A percentile compares a stretch with the other conserved stretches of the same genome.
These are phyloP conservation scores for Zoanthus solanderi DNA, from an alignment of 92 coral and sea anemone genomes.

Conservation along the genomic window DNA sequence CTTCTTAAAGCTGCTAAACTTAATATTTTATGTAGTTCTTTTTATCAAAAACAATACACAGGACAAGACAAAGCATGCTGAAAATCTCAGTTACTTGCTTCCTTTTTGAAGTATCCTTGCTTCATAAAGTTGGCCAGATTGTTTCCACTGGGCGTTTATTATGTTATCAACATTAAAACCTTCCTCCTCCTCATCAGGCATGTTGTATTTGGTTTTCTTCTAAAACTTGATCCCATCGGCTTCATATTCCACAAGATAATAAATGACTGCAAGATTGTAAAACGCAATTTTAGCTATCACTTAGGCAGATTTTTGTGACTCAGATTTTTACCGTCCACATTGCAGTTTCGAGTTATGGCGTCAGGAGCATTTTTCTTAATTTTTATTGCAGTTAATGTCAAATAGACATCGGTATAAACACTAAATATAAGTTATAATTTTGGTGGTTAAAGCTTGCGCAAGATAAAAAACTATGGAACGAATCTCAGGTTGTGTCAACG, in stretches of 20 bases:
- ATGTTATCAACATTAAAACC: neutral
- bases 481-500: neutral
- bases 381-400: neutral
- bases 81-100: neutral
- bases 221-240: neutral
- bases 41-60: neutral
- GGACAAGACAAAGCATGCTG: neutral
- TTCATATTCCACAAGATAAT: slow-evolving; percentile 9
- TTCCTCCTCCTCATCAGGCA: slow-evolving; percentile 4
- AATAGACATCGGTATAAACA: neutral
- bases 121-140: neutral
- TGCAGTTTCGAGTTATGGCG: neutral
- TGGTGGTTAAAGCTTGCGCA: slow-evolving; percentile 1
- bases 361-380: neutral
- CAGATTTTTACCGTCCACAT: neutral
- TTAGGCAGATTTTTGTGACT: neutral
- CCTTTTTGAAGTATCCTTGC: slow-evolving; percentile 8
- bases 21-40: neutral
- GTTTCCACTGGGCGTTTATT: neutral
- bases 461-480: neutral
- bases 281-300: neutral
- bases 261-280: neutral
- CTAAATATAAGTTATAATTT: neutral
- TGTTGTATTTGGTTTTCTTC: neutral
- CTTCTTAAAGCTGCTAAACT: neutral